Evolutionary conservation across 2,888 invertebrate genomes (phyloP).

Genomic region (Yponomeuta plumbellus): DNA sequence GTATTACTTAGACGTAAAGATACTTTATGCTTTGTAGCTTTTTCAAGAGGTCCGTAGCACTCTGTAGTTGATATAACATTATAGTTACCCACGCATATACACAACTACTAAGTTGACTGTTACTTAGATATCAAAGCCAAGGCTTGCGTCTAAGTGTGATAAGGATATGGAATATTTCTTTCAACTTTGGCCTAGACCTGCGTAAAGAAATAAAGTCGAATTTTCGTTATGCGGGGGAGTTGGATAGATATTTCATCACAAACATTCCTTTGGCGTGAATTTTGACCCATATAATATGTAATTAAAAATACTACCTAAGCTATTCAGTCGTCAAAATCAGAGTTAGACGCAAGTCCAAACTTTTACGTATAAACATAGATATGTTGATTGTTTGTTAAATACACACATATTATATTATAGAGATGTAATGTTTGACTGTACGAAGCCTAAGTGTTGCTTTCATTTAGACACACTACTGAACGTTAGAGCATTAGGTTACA

Average conservation of each 20-base stretch:
- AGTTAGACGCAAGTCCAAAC: neutral
- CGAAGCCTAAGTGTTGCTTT: neutral
- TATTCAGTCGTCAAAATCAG: neutral
- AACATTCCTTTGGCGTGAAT: no score
- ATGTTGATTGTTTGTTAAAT: neutral
- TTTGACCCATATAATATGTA: no score
- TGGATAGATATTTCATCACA: no score
- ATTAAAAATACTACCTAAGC: neutral
- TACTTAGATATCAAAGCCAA: conserved; percentile 20
- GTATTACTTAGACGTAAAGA: neutral
- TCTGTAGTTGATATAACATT: conserved; percentile 41
- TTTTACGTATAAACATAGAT: neutral
- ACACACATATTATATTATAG: neutral
- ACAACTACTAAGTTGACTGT: conserved; percentile 33
- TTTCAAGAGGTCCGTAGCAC: conserved; percentile 50
- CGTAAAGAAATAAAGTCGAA: no score
- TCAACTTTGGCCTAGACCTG: no score
- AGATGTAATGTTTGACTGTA: neutral
- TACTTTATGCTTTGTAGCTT: neutral
- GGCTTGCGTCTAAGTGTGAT: no score
- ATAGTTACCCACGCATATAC: conserved; percentile 37
- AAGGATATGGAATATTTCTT: no score
- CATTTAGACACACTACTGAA: neutral
- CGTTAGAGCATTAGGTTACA: neutral
- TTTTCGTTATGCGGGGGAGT: no score